Percentiles rank a stretch among this genome's conserved stretches.
phyloP scores from a whole-genome alignment of 2,888 invertebrate genomes.

The Orthosia gothica region DNA sequence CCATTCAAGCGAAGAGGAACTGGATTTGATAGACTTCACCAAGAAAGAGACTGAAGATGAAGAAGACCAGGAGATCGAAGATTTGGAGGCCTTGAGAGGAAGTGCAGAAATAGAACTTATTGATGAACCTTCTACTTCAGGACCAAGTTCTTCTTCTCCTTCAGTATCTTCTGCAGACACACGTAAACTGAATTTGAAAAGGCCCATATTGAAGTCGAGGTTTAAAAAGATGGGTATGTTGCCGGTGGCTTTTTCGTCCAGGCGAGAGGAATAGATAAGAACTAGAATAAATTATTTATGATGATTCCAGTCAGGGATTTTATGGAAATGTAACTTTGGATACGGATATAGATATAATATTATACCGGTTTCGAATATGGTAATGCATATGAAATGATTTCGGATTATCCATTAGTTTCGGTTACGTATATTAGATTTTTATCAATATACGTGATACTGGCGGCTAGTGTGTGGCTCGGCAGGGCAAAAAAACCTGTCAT shows the following conservation, averaged over 20 bases:
- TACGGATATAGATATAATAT: no score
- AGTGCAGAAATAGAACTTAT: conserved; percentile 74
- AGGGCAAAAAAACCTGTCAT: no score
- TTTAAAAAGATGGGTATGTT: conserved; percentile 78
- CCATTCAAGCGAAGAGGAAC: neutral
- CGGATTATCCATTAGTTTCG: no score
- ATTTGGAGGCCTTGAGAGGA: neutral
- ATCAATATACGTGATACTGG: no score
- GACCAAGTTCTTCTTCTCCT: neutral
- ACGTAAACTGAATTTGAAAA: conserved; percentile 69
- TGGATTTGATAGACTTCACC: conserved; percentile 30
- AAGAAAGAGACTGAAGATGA: neutral
- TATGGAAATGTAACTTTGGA: no score
- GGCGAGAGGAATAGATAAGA: no score
- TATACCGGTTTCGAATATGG: no score
- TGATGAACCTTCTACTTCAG: conserved; percentile 54
- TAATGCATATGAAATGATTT: no score
- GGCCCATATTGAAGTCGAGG: conserved; percentile 72
- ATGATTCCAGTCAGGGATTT: no score
- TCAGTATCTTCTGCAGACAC: neutral
- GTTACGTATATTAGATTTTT: no score
- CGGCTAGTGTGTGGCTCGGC: no score
- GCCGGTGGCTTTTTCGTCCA: conserved; percentile 61
- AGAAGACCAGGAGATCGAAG: conserved; percentile 5
- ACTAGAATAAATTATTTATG: no score